A percentile compares a stretch with the other conserved stretches of the same genome.
Evolutionary conservation across 2,113 vertebrate genomes (phyloP).

Genomic region (Amphilophus citrinellus): DNA sequence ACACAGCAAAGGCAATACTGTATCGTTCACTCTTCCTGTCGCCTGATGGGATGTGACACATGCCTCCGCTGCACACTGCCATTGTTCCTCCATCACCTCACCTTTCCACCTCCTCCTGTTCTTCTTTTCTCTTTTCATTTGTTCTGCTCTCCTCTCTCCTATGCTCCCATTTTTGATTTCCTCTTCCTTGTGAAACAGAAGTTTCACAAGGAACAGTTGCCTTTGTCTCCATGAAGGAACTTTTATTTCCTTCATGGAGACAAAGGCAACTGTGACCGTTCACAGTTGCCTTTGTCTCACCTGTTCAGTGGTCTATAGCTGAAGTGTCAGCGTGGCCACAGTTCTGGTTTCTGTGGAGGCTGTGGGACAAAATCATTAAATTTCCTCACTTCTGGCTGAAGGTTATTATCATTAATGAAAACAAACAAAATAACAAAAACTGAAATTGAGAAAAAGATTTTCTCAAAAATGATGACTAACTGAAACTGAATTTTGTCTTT

Average conservation of each 20-base stretch:
- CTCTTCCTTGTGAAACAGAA: not conserved
- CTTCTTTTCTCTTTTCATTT: conserved; percentile 48
- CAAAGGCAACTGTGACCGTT: not conserved
- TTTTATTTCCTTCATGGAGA: no score
- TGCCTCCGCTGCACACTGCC: conserved; percentile 81
- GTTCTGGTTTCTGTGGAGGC: not conserved
- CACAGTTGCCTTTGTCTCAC: not conserved
- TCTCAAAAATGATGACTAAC: no score
- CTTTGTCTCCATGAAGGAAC: not conserved
- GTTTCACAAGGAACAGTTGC: not conserved
- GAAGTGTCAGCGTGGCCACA: no score
- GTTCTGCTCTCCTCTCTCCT: conserved; percentile 15
- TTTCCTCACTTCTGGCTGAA: no score
- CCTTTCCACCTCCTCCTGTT: conserved; percentile 49
- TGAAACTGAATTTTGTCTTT: no score
- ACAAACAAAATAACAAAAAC: no score
- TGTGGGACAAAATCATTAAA: not conserved
- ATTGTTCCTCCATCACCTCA: conserved; percentile 70
- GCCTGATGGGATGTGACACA: conserved; percentile 94
- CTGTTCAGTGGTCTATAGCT: no score
- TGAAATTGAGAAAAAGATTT: no score
- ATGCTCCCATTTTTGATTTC: conserved; percentile 5
- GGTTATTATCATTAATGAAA: no score
- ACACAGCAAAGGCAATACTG: conserved; percentile 75
- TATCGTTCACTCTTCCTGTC: conserved; percentile 91